Conservation (phyloP, 2,888 invertebrate genomes). For the Gymnocheta viridis region DNA sequence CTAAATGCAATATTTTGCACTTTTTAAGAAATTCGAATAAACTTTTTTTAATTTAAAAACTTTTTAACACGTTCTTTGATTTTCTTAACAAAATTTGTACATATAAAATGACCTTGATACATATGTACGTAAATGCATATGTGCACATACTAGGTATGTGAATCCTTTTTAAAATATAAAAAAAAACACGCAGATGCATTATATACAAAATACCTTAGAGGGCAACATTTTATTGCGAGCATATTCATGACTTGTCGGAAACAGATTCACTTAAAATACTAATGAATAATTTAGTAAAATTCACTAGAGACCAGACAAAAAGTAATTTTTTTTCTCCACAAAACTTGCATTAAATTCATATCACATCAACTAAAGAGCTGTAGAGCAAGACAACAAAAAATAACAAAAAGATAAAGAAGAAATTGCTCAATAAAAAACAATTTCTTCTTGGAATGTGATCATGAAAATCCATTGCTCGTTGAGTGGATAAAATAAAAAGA, state of each 20-base stretch:
- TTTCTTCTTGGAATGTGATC: slow-evolving; percentile 54
- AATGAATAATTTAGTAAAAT: slow-evolving; percentile 57
- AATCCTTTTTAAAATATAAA: slow-evolving; percentile 19
- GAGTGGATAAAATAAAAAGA: neutral
- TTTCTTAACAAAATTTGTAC: no score
- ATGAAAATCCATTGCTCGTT: slow-evolving; percentile 37
- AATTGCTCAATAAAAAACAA: slow-evolving; percentile 35
- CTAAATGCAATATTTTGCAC: no score
- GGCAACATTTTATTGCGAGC: neutral
- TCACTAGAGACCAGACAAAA: slow-evolving; percentile 6
- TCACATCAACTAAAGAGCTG: slow-evolving; percentile 5
- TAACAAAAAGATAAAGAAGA: neutral
- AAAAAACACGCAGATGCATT: neutral
- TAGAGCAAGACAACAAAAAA: neutral
- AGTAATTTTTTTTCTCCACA: neutral
- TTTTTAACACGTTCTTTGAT: no score
- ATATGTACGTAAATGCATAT: no score
- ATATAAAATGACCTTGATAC: no score
- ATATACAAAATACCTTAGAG: slow-evolving; percentile 1
- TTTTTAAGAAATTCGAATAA: no score
- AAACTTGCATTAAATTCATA: slow-evolving; percentile 8
- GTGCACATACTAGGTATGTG: slow-evolving; percentile 23
- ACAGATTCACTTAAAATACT: slow-evolving; percentile 31
- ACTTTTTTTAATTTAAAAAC: no score
- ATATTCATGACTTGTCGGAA: neutral